Conservation (phyloP, 2,888 invertebrate genomes). For the Leucophenga montana region DNA sequence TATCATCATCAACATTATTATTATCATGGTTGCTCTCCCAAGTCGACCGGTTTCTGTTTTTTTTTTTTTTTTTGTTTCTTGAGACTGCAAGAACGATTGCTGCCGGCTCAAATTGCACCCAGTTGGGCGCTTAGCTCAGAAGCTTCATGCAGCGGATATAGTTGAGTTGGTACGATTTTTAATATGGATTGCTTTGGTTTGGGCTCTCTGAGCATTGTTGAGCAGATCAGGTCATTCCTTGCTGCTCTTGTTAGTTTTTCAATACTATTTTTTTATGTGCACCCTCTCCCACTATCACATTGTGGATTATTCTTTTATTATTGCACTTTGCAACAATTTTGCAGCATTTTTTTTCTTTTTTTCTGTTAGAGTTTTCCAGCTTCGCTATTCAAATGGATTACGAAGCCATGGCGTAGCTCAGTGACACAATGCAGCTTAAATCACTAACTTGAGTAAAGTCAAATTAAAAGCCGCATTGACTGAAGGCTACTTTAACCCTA, state of each 20-base stretch:
- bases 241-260: conserved; percentile 65
- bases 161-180: not conserved
- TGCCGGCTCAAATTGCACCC: conserved; percentile 1
- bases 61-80: too few species aligned
- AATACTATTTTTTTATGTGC: conserved; percentile 28
- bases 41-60: too few species aligned
- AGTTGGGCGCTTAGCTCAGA: conserved; percentile 10
- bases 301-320: conserved; percentile 29
- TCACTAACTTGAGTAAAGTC: not conserved
- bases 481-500: not conserved
- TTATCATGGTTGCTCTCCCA: too few species aligned
- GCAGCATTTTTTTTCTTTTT: not conserved
- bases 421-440: too few species aligned
- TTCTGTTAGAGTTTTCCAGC: not conserved
- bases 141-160: too few species aligned
- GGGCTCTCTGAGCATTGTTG: not conserved
- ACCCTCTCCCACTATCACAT: conserved; percentile 45
- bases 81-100: not conserved
- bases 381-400: conserved; percentile 10
- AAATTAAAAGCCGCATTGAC: too few species aligned
- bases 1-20: conserved; percentile 29
- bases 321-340: conserved; percentile 24
- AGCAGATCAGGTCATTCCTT: conserved; percentile 47
- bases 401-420: not conserved
- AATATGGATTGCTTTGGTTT: not conserved